A percentile compares a stretch with the other conserved stretches of the same genome.
phyloP scores from a whole-genome alignment of 2,797 vertebrate genomes.

The Sparus aurata region DNA sequence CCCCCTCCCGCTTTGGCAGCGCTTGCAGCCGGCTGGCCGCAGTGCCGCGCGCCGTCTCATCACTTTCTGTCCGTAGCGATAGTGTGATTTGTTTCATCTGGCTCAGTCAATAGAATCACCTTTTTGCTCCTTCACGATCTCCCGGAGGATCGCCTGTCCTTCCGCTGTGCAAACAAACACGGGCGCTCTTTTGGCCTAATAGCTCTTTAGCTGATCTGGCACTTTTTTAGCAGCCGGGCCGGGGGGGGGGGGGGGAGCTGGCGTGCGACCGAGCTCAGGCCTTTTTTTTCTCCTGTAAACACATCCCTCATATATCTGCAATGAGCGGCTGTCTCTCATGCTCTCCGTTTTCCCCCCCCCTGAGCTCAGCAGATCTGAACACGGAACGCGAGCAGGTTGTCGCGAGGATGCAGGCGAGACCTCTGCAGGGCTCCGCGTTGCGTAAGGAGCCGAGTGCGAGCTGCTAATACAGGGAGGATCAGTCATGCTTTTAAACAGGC shows the following conservation, averaged over 20 bases:
- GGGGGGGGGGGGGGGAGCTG: conserved; percentile 33
- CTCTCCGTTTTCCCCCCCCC: conserved; percentile 14
- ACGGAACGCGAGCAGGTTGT: conserved; percentile 35
- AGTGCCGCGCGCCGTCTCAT: conserved; percentile 45
- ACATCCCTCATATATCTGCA: conserved; percentile 51
- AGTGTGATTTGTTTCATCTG: conserved; percentile 68
- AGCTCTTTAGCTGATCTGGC: conserved; percentile 69
- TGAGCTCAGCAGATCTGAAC: conserved; percentile 56
- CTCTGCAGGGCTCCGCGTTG: conserved; percentile 4
- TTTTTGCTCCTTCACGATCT: conserved; percentile 63
- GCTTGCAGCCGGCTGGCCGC: conserved; percentile 35
- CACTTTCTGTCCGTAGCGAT: conserved; percentile 40
- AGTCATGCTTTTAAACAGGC: conserved; percentile 52
- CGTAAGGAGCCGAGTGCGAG: conserved; percentile 15
- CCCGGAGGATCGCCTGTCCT: conserved; percentile 49
- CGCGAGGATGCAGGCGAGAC: conserved; percentile 12
- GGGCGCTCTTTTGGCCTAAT: conserved; percentile 54
- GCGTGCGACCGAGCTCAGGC: conserved; percentile 28
- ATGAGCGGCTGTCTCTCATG: conserved; percentile 68
- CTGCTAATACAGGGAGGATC: conserved; percentile 50
- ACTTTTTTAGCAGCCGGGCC: conserved; percentile 62
- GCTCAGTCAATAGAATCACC: conserved; percentile 72
- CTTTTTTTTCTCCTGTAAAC: conserved; percentile 34
- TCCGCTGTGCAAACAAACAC: conserved; percentile 59
- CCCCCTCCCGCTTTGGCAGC: conserved; percentile 42